phyloP scores from a whole-genome alignment of 2,113 vertebrate genomes.

The Haplochromis vanheusdeni region DNA sequence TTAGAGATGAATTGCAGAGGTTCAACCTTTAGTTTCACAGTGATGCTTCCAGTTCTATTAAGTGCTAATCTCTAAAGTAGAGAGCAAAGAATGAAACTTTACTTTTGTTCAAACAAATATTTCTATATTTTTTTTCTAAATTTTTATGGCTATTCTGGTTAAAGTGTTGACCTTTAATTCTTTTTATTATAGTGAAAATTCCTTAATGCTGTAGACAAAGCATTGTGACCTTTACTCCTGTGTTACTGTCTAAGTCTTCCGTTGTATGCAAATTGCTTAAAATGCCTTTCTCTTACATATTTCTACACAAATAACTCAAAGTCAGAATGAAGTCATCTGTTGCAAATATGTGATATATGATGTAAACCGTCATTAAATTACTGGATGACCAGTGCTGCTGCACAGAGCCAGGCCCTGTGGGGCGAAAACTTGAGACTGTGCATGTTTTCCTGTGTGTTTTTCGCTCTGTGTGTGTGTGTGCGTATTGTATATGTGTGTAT shows the following conservation, averaged over 20 bases:
- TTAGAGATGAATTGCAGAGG: background rate
- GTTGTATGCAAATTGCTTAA: background rate
- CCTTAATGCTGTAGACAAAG: background rate
- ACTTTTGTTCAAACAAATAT: background rate
- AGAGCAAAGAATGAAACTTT: background rate
- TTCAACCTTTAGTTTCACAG: background rate
- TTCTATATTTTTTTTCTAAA: background rate
- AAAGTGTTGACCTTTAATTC: background rate
- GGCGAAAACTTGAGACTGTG: background rate
- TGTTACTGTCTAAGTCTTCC: background rate
- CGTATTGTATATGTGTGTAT: background rate
- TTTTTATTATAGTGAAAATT: background rate
- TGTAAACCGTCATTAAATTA: slow-evolving; percentile 19
- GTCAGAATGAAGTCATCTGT: slow-evolving; percentile 8
- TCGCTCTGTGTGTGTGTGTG: background rate
- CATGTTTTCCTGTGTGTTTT: slow-evolving; percentile 5
- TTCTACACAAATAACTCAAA: background rate
- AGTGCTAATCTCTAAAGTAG: background rate
- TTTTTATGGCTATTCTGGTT: background rate
- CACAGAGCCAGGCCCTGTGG: slow-evolving; percentile 14
- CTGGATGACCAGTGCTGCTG: background rate
- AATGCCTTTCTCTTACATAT: background rate
- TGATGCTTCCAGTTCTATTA: background rate
- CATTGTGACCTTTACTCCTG: background rate
- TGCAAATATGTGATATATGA: background rate